Conservation (phyloP, 2,797 vertebrate species). For the Danio tinwini region DNA sequence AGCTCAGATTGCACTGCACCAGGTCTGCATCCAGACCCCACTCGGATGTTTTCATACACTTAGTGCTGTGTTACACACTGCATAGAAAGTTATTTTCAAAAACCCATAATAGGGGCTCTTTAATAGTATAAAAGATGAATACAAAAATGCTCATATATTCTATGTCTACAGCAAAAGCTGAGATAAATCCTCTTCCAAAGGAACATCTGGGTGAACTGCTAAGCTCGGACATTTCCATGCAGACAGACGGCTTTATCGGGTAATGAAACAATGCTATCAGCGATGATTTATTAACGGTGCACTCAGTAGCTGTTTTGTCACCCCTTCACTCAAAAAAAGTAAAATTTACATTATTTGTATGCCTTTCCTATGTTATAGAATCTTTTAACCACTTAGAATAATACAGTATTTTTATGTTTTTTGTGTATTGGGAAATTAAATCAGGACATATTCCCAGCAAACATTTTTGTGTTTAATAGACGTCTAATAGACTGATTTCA, state of each 20-base stretch:
- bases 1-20: too few relatives aligned
- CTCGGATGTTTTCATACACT: too few relatives aligned
- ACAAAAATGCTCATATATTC: not conserved
- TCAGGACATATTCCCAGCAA: too few relatives aligned
- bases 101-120: not conserved
- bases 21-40: too few relatives aligned
- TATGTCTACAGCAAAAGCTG: constrained; percentile 69
- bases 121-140: not conserved
- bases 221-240: constrained; percentile 72
- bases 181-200: constrained; percentile 69
- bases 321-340: too few relatives aligned
- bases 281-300: not conserved
- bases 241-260: constrained; percentile 77
- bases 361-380: not conserved
- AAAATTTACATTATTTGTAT: not conserved
- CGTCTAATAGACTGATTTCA: too few relatives aligned
- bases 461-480: too few relatives aligned
- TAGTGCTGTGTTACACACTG: too few relatives aligned
- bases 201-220: constrained; percentile 70
- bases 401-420: not conserved
- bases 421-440: not conserved
- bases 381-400: not conserved
- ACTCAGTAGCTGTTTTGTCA: not conserved
- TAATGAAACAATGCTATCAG: constrained; percentile 53
- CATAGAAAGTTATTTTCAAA: too few relatives aligned